Evolutionary conservation across 2,888 invertebrate genomes (phyloP).

Genomic region (Netelia melanura): DNA sequence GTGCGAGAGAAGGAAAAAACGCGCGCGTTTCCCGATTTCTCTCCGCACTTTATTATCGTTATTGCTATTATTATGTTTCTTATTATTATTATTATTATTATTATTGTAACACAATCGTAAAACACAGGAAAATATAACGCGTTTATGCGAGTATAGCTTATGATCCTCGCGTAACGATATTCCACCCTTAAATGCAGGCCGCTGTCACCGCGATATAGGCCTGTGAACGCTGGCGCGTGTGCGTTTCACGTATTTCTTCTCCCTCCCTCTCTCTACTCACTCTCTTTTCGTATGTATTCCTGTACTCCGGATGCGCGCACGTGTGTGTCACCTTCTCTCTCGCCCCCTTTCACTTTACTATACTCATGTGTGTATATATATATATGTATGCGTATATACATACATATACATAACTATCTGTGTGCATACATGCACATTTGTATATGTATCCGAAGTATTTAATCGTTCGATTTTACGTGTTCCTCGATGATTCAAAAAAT

Average conservation of each 20-base stretch:
- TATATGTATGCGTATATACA: conserved; percentile 10
- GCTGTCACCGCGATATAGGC: not conserved
- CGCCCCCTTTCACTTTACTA: conserved; percentile 53
- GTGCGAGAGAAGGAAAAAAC: conserved; percentile 15
- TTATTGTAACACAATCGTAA: conserved; percentile 41
- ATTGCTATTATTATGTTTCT: not conserved
- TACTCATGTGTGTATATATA: not conserved
- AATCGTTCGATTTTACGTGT: conserved; percentile 16
- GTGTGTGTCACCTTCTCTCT: conserved; percentile 59
- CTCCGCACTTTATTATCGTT: not conserved
- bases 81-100: conserved; percentile 25
- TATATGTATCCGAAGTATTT: not conserved
- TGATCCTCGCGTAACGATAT: conserved; percentile 45
- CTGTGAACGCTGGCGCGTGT: conserved; percentile 2
- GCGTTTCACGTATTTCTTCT: conserved; percentile 31
- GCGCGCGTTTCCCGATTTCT: conserved; percentile 1
- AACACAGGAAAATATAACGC: conserved; percentile 14
- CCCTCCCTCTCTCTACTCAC: conserved; percentile 6
- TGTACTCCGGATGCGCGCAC: conserved; percentile 53
- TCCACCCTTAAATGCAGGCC: conserved; percentile 36
- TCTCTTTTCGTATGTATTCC: conserved; percentile 30
- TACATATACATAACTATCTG: conserved; percentile 1
- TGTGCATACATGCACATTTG: conserved; percentile 1
- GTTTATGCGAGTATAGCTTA: conserved; percentile 11
- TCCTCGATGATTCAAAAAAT: not conserved